Evolutionary conservation across 2,113 vertebrate genomes (phyloP), one percentile per base, ranked within the genome.

Genomic region (Phylloscopus trochilus): DNA sequence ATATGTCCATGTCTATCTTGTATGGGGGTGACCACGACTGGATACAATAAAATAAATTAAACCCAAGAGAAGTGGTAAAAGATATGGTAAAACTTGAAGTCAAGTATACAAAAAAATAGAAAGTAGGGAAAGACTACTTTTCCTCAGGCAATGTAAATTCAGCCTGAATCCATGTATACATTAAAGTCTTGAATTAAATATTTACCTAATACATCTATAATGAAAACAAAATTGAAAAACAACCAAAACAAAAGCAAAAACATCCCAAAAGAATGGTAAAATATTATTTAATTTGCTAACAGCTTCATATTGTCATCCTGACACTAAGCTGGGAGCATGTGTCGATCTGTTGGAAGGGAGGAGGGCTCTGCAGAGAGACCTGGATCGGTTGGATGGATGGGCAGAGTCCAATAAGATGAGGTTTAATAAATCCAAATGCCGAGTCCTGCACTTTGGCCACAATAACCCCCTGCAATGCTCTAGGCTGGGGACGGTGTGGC

Each of bases 201-300:
- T 49, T 85, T 5, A 2, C 6, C 7, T 62, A 31, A 31, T 51
- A 39, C 2, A 44, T n/a, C 17, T 74, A 15, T 13, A n/a, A 46
- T 26, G 5, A 51, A 81, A 52, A 73, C 28, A 37, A 39, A 77
- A 33, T 0, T 0, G 73, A 49, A 56, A 55, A 24, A 1, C 3
- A 60, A 69, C 3, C 0, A 49, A 76, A 63, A 6, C 7, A 62
- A 28, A 28, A 35, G 5, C 4, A 8, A 18, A 30, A 30, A 35
- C 19, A 3, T 0, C 0, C 9, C 9, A 11, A 41, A 73, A 64
- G 4, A 90, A 69, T 2, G 0, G 21, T 2, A 74, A 70, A 69
- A 74, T 37, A 9, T 68, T 35, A 35, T 58, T 74, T 55, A 69
- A 55, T 7, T n/a, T 56, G 15, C 8, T 14, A 68, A 24, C 10